Conservation (phyloP, 2,797 vertebrate genomes). For the Macrochelys suwanniensis region DNA sequence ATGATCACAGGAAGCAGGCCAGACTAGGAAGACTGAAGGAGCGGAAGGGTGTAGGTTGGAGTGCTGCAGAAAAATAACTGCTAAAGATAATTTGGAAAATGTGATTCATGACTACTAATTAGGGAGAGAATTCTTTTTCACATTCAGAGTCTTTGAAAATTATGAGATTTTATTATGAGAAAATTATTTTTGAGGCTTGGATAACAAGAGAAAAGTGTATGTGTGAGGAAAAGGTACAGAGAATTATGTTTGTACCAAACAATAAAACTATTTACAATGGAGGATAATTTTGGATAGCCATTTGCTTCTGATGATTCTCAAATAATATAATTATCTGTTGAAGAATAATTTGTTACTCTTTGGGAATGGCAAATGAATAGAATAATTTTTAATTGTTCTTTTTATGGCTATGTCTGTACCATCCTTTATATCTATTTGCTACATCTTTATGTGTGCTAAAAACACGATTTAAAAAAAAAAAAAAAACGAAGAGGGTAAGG, state of each 20-base stretch:
- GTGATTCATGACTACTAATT: not conserved
- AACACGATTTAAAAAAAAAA: too few relatives aligned
- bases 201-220: not conserved
- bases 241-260: not conserved
- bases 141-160: not conserved
- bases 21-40: not conserved
- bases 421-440: not conserved
- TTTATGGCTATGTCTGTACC: not conserved
- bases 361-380: not conserved
- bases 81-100: not conserved
- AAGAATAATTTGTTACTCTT: not conserved
- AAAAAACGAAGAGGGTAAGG: fast-evolving
- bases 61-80: not conserved
- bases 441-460: not conserved
- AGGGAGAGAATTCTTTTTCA: not conserved
- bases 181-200: not conserved
- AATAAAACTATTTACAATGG: too few relatives aligned
- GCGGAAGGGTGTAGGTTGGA: not conserved
- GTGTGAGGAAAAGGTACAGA: not conserved
- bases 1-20: not conserved
- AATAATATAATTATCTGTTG: not conserved
- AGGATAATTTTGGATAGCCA: too few relatives aligned
- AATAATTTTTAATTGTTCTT: not conserved
- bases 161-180: too few relatives aligned
- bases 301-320: too few relatives aligned